phyloP scores from a whole-genome alignment of 2,797 vertebrate species.

The Neopelma chrysocephalum region DNA sequence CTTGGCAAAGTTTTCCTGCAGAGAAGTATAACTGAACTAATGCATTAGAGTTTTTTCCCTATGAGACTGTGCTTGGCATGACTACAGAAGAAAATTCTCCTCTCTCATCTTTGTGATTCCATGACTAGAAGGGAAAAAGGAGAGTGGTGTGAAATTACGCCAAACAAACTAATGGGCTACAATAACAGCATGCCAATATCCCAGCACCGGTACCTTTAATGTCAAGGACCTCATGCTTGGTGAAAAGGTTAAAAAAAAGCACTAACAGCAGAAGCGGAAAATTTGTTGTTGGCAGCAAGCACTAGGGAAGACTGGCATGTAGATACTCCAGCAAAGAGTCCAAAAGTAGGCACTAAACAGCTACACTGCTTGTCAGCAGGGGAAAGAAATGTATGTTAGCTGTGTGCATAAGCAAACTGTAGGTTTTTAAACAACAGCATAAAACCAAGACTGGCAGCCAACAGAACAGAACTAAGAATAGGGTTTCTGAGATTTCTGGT shows the following conservation, averaged over 20 bases:
- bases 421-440: background rate
- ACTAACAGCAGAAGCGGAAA: background rate
- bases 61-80: background rate
- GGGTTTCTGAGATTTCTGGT: background rate
- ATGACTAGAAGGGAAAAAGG: background rate
- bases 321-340: background rate
- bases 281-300: background rate
- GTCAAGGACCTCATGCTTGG: background rate
- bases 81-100: background rate
- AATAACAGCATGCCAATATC: background rate
- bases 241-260: background rate
- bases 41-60: background rate
- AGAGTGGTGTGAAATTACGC: background rate
- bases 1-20: background rate
- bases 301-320: background rate
- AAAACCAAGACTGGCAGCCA: background rate
- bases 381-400: background rate
- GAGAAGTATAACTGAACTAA: background rate
- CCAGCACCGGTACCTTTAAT: background rate
- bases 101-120: background rate
- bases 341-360: background rate
- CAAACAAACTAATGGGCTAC: background rate
- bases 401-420: background rate
- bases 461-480: background rate
- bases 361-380: background rate